Percentiles rank a stretch among this genome's conserved stretches.
These are phyloP conservation scores for Gallinago solitaria DNA, from an alignment of 2,797 vertebrate species.

Conservation along the genomic window DNA sequence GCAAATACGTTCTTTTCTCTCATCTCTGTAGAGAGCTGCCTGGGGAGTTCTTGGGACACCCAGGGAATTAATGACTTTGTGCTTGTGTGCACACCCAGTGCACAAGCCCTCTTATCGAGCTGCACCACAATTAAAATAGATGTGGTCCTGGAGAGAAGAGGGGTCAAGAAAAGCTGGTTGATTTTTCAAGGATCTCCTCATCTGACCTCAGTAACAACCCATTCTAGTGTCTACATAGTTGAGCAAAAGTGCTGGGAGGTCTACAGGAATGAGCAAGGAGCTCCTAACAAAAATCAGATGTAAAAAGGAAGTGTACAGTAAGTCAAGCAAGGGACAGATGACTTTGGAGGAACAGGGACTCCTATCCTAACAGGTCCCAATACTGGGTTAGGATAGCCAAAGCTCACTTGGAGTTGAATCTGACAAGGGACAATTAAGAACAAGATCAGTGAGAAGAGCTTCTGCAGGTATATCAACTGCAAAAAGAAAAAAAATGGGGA, in stretches of 20 bases:
- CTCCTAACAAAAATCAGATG: neutral
- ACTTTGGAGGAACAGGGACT: neutral
- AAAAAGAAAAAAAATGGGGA: neutral
- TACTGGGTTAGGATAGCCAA: neutral
- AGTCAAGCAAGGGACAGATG: rapidly evolving
- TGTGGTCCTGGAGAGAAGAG: neutral
- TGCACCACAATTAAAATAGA: neutral
- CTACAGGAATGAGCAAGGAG: neutral
- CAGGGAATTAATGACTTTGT: neutral
- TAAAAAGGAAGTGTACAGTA: neutral
- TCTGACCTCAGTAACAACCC: neutral
- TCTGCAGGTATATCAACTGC: neutral
- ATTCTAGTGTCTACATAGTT: neutral
- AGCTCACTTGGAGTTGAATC: neutral
- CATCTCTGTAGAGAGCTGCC: neutral
- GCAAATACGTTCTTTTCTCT: neutral
- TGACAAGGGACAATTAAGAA: rapidly evolving
- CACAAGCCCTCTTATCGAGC: neutral
- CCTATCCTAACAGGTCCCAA: no score
- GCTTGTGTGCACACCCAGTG: neutral
- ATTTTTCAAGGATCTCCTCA: neutral
- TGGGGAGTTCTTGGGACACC: neutral
- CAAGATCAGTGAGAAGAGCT: neutral
- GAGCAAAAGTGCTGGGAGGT: neutral
- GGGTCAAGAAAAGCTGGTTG: neutral